phyloP scores from a whole-genome alignment of 1,140 invertebrate genomes.

The Sogatella furcifera region DNA sequence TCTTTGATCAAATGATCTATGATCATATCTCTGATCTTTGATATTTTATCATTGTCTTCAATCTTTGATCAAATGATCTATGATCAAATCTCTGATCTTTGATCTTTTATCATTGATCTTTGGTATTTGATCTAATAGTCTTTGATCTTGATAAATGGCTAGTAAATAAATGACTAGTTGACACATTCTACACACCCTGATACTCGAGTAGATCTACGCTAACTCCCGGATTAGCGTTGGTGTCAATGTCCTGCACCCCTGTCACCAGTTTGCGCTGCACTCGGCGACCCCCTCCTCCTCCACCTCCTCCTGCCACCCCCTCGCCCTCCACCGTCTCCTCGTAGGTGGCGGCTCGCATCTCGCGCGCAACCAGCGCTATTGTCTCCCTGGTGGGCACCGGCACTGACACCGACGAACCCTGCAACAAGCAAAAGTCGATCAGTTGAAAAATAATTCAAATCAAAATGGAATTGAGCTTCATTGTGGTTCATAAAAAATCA shows the following conservation, averaged over 20 bases:
- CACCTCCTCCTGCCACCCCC: not conserved
- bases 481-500: no score
- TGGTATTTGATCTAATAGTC: no score
- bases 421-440: no score
- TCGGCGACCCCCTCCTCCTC: slow-evolving; percentile 2
- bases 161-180: not conserved
- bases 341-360: slow-evolving; percentile 21
- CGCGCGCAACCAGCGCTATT: slow-evolving; percentile 22
- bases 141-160: not conserved
- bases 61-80: no score
- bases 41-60: no score
- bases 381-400: slow-evolving; percentile 21
- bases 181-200: slow-evolving; percentile 20
- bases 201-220: slow-evolving; percentile 18
- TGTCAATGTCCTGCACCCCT: slow-evolving; percentile 16
- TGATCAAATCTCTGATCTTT: no score
- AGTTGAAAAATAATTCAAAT: no score
- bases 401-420: not conserved
- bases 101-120: no score
- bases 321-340: slow-evolving; percentile 16
- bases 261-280: slow-evolving; percentile 21
- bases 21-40: no score
- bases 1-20: no score
- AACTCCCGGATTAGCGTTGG: not conserved
- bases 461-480: no score